Conservation (phyloP, 2,797 vertebrate genomes). For the Phalanger gymnotis region DNA sequence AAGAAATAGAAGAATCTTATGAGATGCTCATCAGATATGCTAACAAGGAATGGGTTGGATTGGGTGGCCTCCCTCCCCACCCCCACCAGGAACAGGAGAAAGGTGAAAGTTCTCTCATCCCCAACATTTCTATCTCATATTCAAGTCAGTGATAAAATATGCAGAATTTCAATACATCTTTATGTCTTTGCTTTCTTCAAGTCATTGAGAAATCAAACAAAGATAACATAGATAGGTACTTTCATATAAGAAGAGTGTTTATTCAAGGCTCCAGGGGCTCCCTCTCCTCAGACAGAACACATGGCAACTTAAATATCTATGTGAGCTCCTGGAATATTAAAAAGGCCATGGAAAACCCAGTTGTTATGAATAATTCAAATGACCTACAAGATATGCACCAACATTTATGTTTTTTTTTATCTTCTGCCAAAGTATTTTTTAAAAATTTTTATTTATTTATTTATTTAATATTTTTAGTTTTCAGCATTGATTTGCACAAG, state of each 20-base stretch:
- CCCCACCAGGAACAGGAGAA: background rate
- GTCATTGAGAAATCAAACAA: background rate
- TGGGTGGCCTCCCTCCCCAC: background rate
- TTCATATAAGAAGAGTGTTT: background rate
- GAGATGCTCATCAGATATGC: background rate
- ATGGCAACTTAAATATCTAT: background rate
- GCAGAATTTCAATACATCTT: background rate
- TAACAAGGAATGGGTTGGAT: background rate
- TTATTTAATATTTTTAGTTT: no score
- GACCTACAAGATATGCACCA: background rate
- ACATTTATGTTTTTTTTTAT: background rate
- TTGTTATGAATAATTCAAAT: background rate
- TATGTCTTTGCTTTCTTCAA: background rate
- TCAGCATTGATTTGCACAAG: no score
- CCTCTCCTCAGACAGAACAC: background rate
- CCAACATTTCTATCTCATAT: background rate
- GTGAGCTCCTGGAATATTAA: constrained; percentile 6
- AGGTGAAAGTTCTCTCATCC: background rate
- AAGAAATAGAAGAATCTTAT: background rate
- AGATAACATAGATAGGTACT: background rate
- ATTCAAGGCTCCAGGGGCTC: background rate
- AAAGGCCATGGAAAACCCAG: background rate
- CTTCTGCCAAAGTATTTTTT: no score
- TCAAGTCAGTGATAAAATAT: background rate
- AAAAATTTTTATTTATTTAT: no score